Evolutionary conservation across 2,888 invertebrate genomes (phyloP), one percentile per base, ranked within the genome.

Genomic region (Harpalus rubripes): DNA sequence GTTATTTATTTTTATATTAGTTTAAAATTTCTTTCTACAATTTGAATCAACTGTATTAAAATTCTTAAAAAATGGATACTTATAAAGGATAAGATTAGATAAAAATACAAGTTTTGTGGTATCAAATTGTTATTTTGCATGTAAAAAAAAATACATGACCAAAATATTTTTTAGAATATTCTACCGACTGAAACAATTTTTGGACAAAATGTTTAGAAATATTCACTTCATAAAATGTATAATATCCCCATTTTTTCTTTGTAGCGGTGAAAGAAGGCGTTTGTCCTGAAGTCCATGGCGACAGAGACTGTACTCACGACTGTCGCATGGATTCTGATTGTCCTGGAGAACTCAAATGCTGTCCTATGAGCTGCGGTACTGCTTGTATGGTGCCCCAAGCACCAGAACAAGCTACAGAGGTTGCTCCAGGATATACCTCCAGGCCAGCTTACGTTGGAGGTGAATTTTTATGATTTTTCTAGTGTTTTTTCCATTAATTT

Each of bases 261-360:
- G 0, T 89, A 96, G 96, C 92, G 26, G 93, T 92, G 88, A 97
- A 96, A 90, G 91, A 93, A n/a, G 96, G 96, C 3, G 91, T 91
- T 32, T 96, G 96, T 88, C 96, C 96, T 1, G 89, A 88, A 65
- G 88, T 93, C 18, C 90, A 91, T 7, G 90, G 90, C 74, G 90
- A 91, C 8, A 90, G 92, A 78, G 92, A 92, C 68, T 97, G 98
- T 89, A 93, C 93, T 7, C 92, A 92, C 44, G 95, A 96, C 90
- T 98, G 98, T 89, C 91, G 92, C 86, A 94, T 94, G 81, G 98
- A 98, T 90, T 96, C 96, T 0, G 96, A 97, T 89, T 98, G 98
- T 89, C 91, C 93, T 12, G 95, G 94, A 44, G 94, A 94, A 26
- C 93, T 94, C 89, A 98, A 98, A 91, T 98, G 98, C 90, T 98